These are phyloP conservation scores for Drosophila neutralis DNA, from an alignment of 2,888 invertebrate species.

Conservation along the genomic window DNA sequence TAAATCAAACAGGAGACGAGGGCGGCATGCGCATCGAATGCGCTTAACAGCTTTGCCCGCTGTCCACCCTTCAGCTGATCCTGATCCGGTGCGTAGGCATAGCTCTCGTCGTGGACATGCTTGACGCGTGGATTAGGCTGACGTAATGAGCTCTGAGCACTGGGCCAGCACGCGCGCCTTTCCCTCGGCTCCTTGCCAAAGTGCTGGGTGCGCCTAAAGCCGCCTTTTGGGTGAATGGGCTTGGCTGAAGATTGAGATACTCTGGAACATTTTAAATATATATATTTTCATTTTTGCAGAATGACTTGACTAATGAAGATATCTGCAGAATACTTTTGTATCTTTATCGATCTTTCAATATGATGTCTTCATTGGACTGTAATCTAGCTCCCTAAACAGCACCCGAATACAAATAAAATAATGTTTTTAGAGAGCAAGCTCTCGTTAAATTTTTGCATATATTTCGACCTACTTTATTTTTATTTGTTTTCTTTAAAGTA, in stretches of 20 bases:
- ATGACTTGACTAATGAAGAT: background rate
- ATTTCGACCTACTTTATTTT: background rate
- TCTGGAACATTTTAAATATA: background rate
- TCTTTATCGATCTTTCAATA: background rate
- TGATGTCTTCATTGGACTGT: background rate
- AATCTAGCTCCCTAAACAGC: background rate
- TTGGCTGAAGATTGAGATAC: constrained; percentile 17
- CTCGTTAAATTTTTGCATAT: background rate
- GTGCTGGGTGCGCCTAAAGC: constrained; percentile 11
- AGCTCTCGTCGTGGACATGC: constrained; percentile 51
- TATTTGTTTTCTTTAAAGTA: background rate
- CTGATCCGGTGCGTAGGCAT: background rate
- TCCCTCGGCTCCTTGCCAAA: background rate
- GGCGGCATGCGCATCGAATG: constrained; percentile 72
- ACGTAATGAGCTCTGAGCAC: constrained; percentile 59
- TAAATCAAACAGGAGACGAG: constrained; percentile 25
- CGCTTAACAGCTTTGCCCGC: constrained; percentile 70
- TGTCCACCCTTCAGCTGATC: background rate
- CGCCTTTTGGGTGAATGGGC: constrained; percentile 13
- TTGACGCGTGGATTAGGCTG: constrained; percentile 60
- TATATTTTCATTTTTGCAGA: constrained; percentile 10
- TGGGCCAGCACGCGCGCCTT: constrained; percentile 59
- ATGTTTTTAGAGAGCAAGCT: constrained; percentile 7
- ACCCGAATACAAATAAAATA: constrained; percentile 15
- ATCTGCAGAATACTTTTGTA: background rate